Percentiles rank a stretch among this genome's conserved stretches.
Conservation (phyloP, 2,113 vertebrate species). For the Megalops atlanticus region DNA sequence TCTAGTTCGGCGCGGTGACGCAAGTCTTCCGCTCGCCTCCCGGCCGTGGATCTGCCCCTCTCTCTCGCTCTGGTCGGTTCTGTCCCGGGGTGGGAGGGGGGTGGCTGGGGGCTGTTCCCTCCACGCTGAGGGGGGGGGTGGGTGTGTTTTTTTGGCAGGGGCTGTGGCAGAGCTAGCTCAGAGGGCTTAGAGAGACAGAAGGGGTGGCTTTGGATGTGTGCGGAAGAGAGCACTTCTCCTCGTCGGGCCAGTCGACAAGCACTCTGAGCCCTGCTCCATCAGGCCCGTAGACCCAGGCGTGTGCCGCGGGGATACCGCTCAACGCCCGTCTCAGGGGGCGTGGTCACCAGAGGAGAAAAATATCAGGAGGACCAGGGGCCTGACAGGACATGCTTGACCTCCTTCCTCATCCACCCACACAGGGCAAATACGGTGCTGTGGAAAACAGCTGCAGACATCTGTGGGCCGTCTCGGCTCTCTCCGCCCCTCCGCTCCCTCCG, state of each 20-base stretch:
- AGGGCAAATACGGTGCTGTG: not conserved
- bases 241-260: not conserved
- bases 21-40: not conserved
- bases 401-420: not conserved
- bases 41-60: not conserved
- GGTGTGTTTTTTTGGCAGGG: not conserved
- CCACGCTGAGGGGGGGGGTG: not conserved
- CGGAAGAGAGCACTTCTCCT: not conserved
- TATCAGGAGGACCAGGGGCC: not conserved
- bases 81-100: not conserved
- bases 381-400: conserved; percentile 7
- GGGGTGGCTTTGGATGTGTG: not conserved
- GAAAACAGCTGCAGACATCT: conserved; percentile 17
- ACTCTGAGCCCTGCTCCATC: too few species aligned
- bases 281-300: too few species aligned
- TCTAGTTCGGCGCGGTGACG: not conserved
- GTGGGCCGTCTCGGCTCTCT: not conserved
- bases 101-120: not conserved
- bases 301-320: not conserved
- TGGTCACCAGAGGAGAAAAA: not conserved
- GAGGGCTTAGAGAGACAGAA: not conserved
- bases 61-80: not conserved
- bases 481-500: not conserved
- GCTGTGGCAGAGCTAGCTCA: not conserved
- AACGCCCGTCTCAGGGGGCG: not conserved